Evolutionary conservation across 2,113 vertebrate species (phyloP).

Genomic region (Empidonax alnorum): DNA sequence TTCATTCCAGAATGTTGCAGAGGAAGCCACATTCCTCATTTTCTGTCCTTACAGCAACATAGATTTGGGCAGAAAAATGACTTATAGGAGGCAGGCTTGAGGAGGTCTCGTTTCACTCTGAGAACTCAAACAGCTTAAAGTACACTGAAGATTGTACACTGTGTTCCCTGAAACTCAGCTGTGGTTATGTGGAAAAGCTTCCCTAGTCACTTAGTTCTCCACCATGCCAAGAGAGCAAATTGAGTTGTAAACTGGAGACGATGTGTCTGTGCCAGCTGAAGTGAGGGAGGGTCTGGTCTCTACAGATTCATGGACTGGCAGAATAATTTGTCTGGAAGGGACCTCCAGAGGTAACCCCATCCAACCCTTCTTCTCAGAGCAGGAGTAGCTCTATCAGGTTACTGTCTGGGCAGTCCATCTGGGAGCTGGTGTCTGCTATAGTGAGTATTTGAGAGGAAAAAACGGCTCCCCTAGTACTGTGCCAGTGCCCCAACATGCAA

Average conservation of each 20-base stretch:
- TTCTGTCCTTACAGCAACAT: background rate
- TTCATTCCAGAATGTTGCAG: background rate
- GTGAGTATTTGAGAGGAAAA: background rate
- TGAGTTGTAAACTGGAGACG: background rate
- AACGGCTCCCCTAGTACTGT: background rate
- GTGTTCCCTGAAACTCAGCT: background rate
- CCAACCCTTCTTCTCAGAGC: background rate
- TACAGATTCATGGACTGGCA: background rate
- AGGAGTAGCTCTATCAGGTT: background rate
- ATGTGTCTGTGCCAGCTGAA: background rate
- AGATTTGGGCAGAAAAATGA: background rate
- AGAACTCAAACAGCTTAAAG: background rate
- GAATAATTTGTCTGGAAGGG: background rate
- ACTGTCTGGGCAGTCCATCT: background rate
- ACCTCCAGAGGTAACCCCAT: background rate
- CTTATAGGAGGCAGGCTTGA: background rate
- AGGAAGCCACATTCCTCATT: background rate
- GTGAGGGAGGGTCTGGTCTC: background rate
- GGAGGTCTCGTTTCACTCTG: background rate
- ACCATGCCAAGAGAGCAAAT: background rate
- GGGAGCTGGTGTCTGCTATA: background rate
- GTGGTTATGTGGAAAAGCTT: accelerated
- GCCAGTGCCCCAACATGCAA: background rate
- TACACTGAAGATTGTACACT: background rate
- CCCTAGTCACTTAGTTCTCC: background rate